These are phyloP conservation scores for Halcyon chelicuti DNA, from an alignment of 2,797 vertebrate genomes.

Conservation along the genomic window DNA sequence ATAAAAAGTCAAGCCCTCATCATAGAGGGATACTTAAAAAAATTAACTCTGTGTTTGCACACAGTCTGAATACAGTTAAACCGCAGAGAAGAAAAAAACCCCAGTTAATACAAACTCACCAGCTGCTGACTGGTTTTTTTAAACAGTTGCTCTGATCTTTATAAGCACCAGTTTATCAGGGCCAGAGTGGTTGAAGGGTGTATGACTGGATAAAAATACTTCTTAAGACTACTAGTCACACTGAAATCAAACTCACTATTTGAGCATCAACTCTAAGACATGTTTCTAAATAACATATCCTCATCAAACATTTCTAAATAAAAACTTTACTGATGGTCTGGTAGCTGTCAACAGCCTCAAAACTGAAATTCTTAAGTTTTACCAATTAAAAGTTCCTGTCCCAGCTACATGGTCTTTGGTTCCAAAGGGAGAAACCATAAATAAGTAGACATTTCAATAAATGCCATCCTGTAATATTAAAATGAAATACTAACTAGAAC, in stretches of 20 bases:
- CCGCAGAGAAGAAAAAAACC: background rate
- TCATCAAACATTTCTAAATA: background rate
- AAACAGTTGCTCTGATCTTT: background rate
- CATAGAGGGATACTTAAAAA: background rate
- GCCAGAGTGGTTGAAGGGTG: background rate
- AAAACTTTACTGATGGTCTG: background rate
- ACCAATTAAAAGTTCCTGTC: constrained; percentile 24
- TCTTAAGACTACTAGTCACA: background rate
- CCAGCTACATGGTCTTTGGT: background rate
- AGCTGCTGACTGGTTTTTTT: background rate
- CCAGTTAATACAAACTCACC: background rate
- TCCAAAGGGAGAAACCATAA: background rate
- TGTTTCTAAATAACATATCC: background rate
- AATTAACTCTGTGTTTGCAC: background rate
- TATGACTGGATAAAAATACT: background rate
- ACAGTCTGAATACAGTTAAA: background rate
- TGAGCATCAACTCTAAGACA: background rate
- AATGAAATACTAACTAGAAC: constrained; percentile 20
- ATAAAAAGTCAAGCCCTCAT: background rate
- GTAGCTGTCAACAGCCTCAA: background rate
- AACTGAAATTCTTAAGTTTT: constrained; percentile 40
- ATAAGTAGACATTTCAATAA: constrained; percentile 17
- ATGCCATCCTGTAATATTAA: background rate
- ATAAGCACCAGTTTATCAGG: background rate
- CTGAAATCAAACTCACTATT: background rate